These are phyloP conservation scores for Microctonus brassicae DNA, from an alignment of 2,888 invertebrate genomes.

Conservation along the genomic window DNA sequence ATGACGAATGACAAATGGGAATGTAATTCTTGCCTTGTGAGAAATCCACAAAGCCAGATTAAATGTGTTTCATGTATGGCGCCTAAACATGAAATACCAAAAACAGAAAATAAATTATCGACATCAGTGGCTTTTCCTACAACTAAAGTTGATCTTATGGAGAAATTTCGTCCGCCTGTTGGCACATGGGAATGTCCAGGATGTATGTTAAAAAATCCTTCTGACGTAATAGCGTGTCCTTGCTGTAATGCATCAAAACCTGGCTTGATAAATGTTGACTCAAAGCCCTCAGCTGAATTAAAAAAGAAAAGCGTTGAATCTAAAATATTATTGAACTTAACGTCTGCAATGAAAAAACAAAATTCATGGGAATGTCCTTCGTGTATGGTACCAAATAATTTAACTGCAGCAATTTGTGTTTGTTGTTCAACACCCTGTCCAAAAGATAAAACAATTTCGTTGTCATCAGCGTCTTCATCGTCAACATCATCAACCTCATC, in stretches of 20 bases:
- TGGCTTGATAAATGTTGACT: conserved; percentile 45
- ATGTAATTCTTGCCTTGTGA: conserved; percentile 73
- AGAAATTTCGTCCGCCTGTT: conserved; percentile 57
- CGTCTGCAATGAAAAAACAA: conserved; percentile 43
- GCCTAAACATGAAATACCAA: conserved; percentile 68
- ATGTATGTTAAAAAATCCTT: conserved; percentile 74
- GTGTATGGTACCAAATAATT: conserved; percentile 75
- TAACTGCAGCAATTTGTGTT: conserved; percentile 69
- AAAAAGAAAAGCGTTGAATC: conserved; percentile 14
- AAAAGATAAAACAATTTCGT: conserved; percentile 31
- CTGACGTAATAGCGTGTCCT: conserved; percentile 48
- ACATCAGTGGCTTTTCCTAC: conserved; percentile 27
- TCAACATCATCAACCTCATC: not conserved
- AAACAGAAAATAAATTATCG: conserved; percentile 24
- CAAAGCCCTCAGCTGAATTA: not conserved
- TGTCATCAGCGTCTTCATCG: conserved; percentile 28
- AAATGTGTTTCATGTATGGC: conserved; percentile 74
- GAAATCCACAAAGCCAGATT: conserved; percentile 69
- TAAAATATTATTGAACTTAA: conserved; percentile 15
- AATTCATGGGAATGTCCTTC: conserved; percentile 78
- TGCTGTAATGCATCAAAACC: conserved; percentile 64
- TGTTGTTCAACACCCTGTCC: conserved; percentile 72
- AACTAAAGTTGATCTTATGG: conserved; percentile 40
- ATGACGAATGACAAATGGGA: conserved; percentile 70
- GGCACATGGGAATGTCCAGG: conserved; percentile 75